phyloP scores from a whole-genome alignment of 2,888 invertebrate species.

The Mellilla xanthometata region DNA sequence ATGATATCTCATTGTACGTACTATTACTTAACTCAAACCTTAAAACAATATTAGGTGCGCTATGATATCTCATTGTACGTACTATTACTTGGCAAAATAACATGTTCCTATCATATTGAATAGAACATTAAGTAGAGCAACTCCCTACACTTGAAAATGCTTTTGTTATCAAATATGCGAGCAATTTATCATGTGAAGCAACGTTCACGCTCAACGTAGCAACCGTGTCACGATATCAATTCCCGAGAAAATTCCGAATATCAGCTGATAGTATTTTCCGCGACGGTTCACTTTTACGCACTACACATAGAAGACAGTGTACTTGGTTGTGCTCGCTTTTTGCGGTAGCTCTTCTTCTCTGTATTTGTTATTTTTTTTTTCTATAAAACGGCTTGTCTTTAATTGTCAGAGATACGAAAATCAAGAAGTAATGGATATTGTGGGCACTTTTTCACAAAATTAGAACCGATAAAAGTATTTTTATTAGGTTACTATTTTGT shows the following conservation, averaged over 20 bases:
- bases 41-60: neutral
- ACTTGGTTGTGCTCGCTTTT: neutral
- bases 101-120: no score
- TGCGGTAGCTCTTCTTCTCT: no score
- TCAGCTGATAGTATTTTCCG: constrained; percentile 56
- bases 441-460: no score
- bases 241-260: constrained; percentile 34
- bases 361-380: no score
- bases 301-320: constrained; percentile 22
- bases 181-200: constrained; percentile 22
- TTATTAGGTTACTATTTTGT: no score
- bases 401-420: no score
- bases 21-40: neutral
- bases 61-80: neutral
- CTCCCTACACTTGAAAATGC: constrained; percentile 16
- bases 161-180: constrained; percentile 24
- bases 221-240: constrained; percentile 35
- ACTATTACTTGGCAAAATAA: constrained; percentile 14
- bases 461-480: no score
- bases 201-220: constrained; percentile 33
- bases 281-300: constrained; percentile 46
- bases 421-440: no score
- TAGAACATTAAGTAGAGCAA: constrained; percentile 12
- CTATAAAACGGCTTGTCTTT: no score
- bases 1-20: no score